Percentiles rank a stretch among this genome's conserved stretches.
These are phyloP conservation scores for Zophobas morio DNA, from an alignment of 1,140 invertebrate species.

Conservation along the genomic window DNA sequence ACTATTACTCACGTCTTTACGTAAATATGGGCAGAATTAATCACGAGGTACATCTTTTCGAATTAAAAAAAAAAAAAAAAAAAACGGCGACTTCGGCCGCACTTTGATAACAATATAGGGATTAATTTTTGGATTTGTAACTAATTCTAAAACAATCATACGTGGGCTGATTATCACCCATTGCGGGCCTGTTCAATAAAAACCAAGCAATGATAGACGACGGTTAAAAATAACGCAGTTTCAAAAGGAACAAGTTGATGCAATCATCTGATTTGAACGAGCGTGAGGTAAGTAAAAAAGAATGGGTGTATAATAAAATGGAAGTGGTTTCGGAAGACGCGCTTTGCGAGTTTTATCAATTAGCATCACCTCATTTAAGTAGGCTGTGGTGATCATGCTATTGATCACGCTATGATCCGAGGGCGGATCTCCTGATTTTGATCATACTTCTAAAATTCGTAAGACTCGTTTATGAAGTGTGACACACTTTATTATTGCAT, in stretches of 20 bases:
- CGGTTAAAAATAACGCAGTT: constrained; percentile 23
- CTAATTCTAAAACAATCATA: neutral
- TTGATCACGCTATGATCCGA: neutral
- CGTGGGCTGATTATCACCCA: neutral
- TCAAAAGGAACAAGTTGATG: constrained; percentile 29
- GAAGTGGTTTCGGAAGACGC: neutral
- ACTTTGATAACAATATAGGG: neutral
- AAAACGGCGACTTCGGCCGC: too few species aligned
- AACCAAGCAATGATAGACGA: neutral
- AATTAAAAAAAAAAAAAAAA: too few species aligned
- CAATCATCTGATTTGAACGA: constrained; percentile 10
- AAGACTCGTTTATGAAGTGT: constrained; percentile 41
- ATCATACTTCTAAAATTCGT: neutral
- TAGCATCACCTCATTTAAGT: too few species aligned
- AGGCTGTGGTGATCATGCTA: neutral
- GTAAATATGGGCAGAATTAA: too few species aligned
- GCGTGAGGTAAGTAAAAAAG: neutral
- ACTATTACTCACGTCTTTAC: too few species aligned
- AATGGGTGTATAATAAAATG: neutral
- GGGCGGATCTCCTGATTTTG: constrained; percentile 7
- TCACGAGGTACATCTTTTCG: too few species aligned
- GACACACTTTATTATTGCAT: constrained; percentile 61
- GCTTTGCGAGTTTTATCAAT: neutral
- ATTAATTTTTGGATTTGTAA: neutral
- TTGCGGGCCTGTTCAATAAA: constrained; percentile 18